Evolutionary conservation across 2,888 invertebrate genomes (phyloP).

Genomic region (Chrysolina haemoptera): DNA sequence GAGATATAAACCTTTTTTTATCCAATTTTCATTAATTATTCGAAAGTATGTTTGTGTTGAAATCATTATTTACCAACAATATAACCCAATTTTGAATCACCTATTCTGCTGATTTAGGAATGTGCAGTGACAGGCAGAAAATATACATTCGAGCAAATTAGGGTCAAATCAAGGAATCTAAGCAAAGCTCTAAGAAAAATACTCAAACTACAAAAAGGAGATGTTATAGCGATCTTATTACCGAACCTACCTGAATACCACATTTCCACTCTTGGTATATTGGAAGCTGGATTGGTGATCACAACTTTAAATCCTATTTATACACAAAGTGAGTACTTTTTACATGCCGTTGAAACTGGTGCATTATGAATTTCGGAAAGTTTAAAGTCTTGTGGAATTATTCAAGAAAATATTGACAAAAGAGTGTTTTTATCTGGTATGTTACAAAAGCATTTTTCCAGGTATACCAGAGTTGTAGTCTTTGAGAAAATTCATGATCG

Average conservation of each 20-base stretch:
- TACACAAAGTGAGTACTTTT: slow-evolving; percentile 67
- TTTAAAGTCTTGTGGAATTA: no score
- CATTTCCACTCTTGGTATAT: slow-evolving; percentile 77
- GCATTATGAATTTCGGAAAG: no score
- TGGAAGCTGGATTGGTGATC: slow-evolving; percentile 79
- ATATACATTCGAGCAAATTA: slow-evolving; percentile 80
- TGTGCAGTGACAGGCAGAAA: slow-evolving; percentile 81
- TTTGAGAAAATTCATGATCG: no score
- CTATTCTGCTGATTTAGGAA: slow-evolving; percentile 70
- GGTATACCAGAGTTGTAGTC: no score
- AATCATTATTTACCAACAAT: no score
- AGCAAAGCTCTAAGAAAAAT: slow-evolving; percentile 72
- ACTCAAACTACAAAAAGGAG: slow-evolving; percentile 77
- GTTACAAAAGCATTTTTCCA: no score
- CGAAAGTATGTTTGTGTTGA: no score
- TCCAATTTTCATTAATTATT: no score
- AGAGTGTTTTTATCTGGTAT: no score
- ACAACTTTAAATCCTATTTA: slow-evolving; percentile 84
- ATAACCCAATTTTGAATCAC: no score
- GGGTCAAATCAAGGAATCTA: slow-evolving; percentile 76
- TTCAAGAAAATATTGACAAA: no score
- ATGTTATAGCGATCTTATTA: slow-evolving; percentile 79
- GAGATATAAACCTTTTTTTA: no score
- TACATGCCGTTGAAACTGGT: not conserved
- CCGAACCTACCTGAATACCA: slow-evolving; percentile 86